Base-by-base conservation (phyloP, 2,113 vertebrate species). In the Fukomys damarensis region DNA sequence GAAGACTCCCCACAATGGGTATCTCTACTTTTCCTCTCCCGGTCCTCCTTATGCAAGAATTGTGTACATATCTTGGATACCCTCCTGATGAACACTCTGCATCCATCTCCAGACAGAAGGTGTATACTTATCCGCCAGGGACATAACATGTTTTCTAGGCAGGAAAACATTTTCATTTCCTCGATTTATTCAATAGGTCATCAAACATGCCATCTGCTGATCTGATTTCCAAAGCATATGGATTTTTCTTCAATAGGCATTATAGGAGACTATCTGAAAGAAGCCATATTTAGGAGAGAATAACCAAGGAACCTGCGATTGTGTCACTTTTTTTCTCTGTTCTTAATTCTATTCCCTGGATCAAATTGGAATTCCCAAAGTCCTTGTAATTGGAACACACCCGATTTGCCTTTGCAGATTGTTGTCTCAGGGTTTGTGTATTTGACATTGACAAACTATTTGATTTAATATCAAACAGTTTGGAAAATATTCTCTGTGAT, bases 191-290 rank as follows among this genome's bases (percentile, higher is more conserved):
- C 80, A 94, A 92, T 89, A 97, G 89, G 66, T 97, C 30, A 1
- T 81, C 93, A 91, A 96, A 85, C 32, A 59, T 92, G 56, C 93
- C 96, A 97, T 97, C 96, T 97, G 96, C 84, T 93, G 61, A 96
- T 96, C 58, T 12, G 10, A 81, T 76, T 97, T 94, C 70, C 80
- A 93, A 96, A 87, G 30, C 96, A 94, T 87, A 89, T 95, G 89
- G 89, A 58, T 97, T 63, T 63, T 96, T 54, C 70, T 94, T 92
- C 80, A 70, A 28, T 70, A n/a, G 68, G 35, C 7, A 24, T 41
- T 68, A 63, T 24, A 58, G 91, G 94, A 95, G 58, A 79, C 30
- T 24, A 77, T 59, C 83, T 63, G 35, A 95, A 97, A 88, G 77
- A 81, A 90, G 58, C 83, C 76, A 30, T 74, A 28, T 52, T 68